phyloP scores from a whole-genome alignment of 2,113 vertebrate species.

The Stigmatopora argus region DNA sequence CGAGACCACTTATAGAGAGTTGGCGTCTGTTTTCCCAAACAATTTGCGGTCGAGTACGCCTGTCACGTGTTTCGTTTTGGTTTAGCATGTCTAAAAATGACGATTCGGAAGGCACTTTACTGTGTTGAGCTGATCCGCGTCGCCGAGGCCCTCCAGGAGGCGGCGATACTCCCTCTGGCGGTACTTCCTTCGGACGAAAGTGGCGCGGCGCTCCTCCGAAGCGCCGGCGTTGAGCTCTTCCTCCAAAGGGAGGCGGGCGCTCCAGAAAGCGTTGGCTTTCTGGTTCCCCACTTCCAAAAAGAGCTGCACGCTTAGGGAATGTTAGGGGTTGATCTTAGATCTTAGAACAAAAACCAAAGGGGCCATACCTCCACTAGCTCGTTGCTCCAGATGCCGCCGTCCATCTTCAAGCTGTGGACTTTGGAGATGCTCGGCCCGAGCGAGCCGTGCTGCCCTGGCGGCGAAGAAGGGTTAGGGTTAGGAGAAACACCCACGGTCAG shows the following conservation, averaged over 20 bases:
- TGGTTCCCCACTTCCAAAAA: constrained; percentile 91
- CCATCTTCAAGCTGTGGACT: constrained; percentile 90
- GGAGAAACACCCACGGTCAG: constrained; percentile 46
- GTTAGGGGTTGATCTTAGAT: not conserved
- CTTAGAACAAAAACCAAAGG: no score
- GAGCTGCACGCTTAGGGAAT: constrained; percentile 70
- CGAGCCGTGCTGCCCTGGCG: constrained; percentile 84
- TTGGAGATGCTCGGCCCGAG: constrained; percentile 89
- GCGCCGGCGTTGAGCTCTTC: constrained; percentile 77
- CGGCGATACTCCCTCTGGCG: constrained; percentile 84
- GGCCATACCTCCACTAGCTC: constrained; percentile 85
- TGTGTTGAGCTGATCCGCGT: constrained; percentile 85
- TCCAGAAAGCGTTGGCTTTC: constrained; percentile 91
- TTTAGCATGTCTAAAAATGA: constrained; percentile 21
- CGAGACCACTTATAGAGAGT: constrained; percentile 1
- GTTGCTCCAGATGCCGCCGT: constrained; percentile 93
- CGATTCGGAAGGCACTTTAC: constrained; percentile 53
- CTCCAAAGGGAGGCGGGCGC: constrained; percentile 79
- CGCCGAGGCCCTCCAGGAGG: constrained; percentile 58
- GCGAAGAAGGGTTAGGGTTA: not conserved
- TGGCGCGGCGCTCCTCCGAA: constrained; percentile 77
- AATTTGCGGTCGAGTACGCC: not conserved
- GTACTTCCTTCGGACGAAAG: constrained; percentile 88
- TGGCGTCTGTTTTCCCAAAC: not conserved
- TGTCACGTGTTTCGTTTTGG: constrained; percentile 1